These are phyloP conservation scores for Tetrapedia diversipes DNA, from an alignment of 2,888 invertebrate species.

Conservation along the genomic window DNA sequence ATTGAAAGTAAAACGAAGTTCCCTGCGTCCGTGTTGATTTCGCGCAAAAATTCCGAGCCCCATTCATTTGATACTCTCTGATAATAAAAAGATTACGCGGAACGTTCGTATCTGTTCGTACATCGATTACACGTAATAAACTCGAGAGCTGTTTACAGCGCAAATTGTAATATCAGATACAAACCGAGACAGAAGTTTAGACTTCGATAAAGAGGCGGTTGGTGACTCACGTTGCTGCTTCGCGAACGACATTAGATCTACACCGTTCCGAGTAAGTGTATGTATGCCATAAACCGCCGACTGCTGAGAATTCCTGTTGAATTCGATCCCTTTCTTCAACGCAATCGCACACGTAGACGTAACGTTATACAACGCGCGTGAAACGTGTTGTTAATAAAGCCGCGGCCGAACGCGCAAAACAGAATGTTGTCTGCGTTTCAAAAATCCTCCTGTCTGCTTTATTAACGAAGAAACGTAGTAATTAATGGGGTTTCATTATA, in stretches of 20 bases:
- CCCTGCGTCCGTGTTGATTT: neutral
- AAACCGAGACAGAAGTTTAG: neutral
- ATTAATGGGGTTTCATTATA: slow-evolving; percentile 32
- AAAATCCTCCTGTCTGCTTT: neutral
- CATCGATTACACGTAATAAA: slow-evolving; percentile 2
- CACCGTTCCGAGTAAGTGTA: neutral
- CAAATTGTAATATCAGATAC: neutral
- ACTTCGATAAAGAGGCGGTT: neutral
- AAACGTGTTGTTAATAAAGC: slow-evolving; percentile 12
- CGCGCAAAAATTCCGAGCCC: neutral
- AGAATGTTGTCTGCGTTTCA: slow-evolving; percentile 4
- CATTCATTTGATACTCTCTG: neutral
- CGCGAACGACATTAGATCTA: slow-evolving; percentile 14
- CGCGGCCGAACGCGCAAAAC: neutral
- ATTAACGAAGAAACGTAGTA: slow-evolving; percentile 30
- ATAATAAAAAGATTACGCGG: neutral
- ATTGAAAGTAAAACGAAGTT: no score
- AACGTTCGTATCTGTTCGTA: neutral
- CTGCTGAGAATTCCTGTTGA: neutral
- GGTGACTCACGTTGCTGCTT: slow-evolving; percentile 1
- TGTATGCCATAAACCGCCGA: no score
- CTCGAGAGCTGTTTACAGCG: neutral
- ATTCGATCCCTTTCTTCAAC: neutral
- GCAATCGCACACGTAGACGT: neutral
- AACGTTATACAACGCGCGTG: slow-evolving; percentile 12